phyloP scores from a whole-genome alignment of 2,113 vertebrate genomes.

The Microcebus murinus region DNA sequence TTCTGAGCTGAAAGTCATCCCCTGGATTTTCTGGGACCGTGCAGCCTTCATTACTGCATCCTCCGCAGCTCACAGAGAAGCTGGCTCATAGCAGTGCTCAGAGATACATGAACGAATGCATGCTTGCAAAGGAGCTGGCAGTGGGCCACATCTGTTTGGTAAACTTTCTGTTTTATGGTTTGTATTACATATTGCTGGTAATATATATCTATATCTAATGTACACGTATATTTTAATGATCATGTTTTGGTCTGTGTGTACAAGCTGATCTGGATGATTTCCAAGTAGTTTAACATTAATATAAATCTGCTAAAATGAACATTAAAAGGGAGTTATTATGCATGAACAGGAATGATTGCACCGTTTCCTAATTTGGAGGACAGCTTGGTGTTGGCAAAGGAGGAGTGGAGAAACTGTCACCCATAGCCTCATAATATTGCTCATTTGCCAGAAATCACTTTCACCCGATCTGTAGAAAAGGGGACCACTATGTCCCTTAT shows the following conservation, averaged over 20 bases:
- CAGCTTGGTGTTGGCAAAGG: background rate
- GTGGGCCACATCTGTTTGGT: background rate
- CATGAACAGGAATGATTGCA: background rate
- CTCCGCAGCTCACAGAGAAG: background rate
- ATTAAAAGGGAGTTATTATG: background rate
- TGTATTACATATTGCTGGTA: background rate
- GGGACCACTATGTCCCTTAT: background rate
- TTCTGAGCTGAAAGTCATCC: background rate
- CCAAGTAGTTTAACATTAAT: background rate
- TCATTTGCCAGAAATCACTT: background rate
- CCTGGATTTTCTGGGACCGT: no score
- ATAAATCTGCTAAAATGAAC: background rate
- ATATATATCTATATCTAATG: background rate
- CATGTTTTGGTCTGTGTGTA: background rate
- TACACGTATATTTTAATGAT: background rate
- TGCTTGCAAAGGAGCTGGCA: background rate
- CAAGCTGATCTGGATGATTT: constrained; percentile 41
- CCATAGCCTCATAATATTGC: background rate
- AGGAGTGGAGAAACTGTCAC: background rate
- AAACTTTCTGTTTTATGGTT: constrained; percentile 20
- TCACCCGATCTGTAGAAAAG: background rate
- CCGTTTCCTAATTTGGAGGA: background rate
- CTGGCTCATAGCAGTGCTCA: background rate
- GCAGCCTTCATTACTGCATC: background rate
- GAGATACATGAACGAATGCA: background rate